phyloP scores from a whole-genome alignment of 2,888 invertebrate species.

The Cancer borealis region DNA sequence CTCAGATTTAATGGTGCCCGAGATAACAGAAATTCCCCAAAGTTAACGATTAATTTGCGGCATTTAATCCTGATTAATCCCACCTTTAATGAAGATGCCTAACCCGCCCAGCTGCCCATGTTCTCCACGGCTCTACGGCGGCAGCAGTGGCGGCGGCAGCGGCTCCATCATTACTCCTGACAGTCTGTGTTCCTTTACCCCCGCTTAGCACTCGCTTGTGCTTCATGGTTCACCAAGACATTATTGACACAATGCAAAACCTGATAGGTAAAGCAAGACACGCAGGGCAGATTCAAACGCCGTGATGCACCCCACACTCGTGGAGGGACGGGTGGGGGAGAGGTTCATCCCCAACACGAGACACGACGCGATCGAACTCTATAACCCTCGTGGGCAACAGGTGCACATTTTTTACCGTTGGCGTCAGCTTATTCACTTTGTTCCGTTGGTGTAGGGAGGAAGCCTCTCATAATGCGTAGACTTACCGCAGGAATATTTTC shows the following conservation, averaged over 20 bases:
- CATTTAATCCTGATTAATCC: slow-evolving; percentile 18
- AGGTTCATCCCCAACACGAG: background rate
- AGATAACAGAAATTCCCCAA: slow-evolving; percentile 45
- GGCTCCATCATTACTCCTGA: background rate
- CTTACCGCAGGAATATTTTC: background rate
- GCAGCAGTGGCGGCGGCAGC: background rate
- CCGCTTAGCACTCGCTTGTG: background rate
- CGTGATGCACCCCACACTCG: background rate
- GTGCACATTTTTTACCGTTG: slow-evolving; percentile 35
- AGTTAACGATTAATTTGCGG: slow-evolving; percentile 45
- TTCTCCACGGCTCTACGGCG: background rate
- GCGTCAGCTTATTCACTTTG: slow-evolving; percentile 43
- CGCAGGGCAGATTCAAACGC: background rate
- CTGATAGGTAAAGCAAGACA: background rate
- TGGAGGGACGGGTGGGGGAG: background rate
- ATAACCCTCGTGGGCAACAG: slow-evolving; percentile 41
- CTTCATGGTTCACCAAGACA: background rate
- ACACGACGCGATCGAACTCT: slow-evolving; percentile 31
- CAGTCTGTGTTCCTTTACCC: background rate
- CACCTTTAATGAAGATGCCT: slow-evolving; percentile 38
- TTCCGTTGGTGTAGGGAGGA: background rate
- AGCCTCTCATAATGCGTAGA: slow-evolving; percentile 4
- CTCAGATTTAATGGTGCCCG: slow-evolving; percentile 31
- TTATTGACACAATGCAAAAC: background rate
- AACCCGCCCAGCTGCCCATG: slow-evolving; percentile 3